phyloP scores from a whole-genome alignment of 2,888 invertebrate genomes.

The Ophion costatus region DNA sequence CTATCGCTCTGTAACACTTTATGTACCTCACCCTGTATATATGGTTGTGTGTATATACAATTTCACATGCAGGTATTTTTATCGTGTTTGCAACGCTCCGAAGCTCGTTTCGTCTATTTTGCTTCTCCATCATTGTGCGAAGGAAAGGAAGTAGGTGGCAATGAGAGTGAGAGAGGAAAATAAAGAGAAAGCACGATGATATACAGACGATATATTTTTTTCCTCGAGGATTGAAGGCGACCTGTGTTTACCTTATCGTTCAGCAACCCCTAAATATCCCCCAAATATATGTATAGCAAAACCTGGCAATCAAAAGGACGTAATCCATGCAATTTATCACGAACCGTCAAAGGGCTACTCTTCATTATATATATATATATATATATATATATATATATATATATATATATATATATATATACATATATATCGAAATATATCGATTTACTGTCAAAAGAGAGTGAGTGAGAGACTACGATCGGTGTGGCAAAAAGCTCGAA shows the following conservation, averaged over 20 bases:
- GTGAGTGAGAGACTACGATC: not conserved
- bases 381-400: not conserved
- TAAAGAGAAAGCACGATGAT: not conserved
- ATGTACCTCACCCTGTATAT: no score
- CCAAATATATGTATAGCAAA: not conserved
- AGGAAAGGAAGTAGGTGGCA: not conserved
- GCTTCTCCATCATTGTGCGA: not conserved
- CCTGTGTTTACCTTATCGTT: constrained; percentile 7
- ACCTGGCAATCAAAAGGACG: not conserved
- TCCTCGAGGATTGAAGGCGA: not conserved
- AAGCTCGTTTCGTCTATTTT: constrained; percentile 13
- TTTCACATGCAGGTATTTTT: not conserved
- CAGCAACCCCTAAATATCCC: constrained; percentile 1
- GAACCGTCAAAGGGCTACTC: not conserved
- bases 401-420: no score
- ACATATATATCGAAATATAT: no score
- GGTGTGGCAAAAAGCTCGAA: not conserved
- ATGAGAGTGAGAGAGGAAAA: not conserved
- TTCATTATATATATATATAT: not conserved
- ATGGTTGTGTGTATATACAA: not conserved
- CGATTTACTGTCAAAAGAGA: not conserved
- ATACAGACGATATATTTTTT: not conserved
- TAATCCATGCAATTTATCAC: not conserved
- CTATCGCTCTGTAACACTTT: no score
- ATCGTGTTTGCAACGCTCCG: constrained; percentile 10